Conservation (phyloP, 2,113 vertebrate species). For the Prunella fulvescens region DNA sequence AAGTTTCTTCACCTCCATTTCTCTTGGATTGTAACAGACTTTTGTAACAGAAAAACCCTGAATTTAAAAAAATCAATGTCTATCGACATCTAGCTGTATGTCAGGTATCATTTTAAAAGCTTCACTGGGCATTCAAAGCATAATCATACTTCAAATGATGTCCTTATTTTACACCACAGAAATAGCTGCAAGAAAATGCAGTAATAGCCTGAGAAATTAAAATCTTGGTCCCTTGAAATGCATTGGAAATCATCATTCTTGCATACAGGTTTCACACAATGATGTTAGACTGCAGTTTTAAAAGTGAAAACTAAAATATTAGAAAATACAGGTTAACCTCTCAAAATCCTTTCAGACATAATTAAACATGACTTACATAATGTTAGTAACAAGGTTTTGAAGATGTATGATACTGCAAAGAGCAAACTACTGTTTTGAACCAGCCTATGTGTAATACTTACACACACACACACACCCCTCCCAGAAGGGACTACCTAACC, state of each 20-base stretch:
- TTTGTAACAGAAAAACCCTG: not conserved
- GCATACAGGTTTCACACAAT: not conserved
- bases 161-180: constrained; percentile 30
- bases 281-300: not conserved
- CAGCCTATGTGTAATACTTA: not conserved
- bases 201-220: not conserved
- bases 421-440: not conserved
- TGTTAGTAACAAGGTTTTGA: not conserved
- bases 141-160: constrained; percentile 3
- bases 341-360: not conserved
- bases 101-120: constrained; percentile 42
- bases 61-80: not conserved
- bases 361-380: not conserved
- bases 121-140: constrained; percentile 20
- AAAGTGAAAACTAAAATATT: constrained; percentile 22
- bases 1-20: not conserved
- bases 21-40: not conserved
- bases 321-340: constrained; percentile 27
- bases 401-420: not conserved
- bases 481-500: constrained; percentile 31
- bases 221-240: not conserved
- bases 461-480: not conserved
- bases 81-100: not conserved
- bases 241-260: not conserved
- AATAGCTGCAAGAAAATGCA: not conserved